phyloP scores from a whole-genome alignment of 2,113 vertebrate genomes.

The Lophochroa leadbeateri region DNA sequence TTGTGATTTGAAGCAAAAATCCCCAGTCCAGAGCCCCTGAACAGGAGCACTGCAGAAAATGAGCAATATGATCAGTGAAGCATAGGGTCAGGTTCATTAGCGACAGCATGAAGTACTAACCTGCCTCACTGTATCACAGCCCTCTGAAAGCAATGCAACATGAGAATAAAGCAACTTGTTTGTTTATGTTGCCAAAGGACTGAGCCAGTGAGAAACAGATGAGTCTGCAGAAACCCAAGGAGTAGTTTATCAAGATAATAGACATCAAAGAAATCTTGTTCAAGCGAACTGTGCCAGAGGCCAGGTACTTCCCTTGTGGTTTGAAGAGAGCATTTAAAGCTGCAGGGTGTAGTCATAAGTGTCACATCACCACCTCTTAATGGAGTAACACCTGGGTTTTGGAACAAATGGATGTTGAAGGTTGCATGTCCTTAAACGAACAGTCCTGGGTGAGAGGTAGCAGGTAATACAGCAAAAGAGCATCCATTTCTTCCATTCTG shows the following conservation, averaged over 20 bases:
- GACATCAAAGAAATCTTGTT: not conserved
- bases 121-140: rapidly evolving
- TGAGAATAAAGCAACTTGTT: not conserved
- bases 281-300: not conserved
- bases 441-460: not conserved
- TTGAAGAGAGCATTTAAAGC: not conserved
- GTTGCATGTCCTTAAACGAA: not conserved
- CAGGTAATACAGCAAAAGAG: not conserved
- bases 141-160: not conserved
- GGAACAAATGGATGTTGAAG: not conserved
- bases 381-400: not conserved
- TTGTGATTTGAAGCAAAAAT: not conserved
- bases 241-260: not conserved
- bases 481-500: not conserved
- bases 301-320: not conserved
- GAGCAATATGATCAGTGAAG: not conserved
- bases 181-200: not conserved
- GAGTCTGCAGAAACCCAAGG: not conserved
- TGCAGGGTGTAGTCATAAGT: not conserved
- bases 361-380: not conserved
- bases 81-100: not conserved
- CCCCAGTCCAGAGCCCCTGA: not conserved
- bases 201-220: not conserved
- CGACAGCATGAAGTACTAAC: not conserved
- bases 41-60: not conserved